Evolutionary conservation across 64 coral and sea anemone species (phyloP).

Genomic region (Astreopora myriophthalma): DNA sequence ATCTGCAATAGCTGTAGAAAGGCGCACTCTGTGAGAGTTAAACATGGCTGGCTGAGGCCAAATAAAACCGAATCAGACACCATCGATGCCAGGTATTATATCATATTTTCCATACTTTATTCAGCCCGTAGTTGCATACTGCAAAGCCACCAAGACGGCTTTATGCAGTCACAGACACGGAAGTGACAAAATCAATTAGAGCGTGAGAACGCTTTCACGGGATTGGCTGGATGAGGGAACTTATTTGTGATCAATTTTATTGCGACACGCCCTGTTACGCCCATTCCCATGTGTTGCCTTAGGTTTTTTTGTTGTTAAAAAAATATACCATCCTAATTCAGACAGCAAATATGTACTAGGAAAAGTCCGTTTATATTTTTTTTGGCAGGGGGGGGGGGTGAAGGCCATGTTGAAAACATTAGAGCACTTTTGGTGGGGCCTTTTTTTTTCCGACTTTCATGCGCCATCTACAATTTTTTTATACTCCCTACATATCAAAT

Average conservation of each 20-base stretch:
- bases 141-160: neutral
- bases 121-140: neutral
- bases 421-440: too few species aligned
- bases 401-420: too few species aligned
- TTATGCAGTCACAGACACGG: neutral
- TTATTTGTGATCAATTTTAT: neutral
- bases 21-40: neutral
- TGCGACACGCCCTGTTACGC: neutral
- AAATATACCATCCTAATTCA: neutral
- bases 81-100: neutral
- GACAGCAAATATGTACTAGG: neutral
- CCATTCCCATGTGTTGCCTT: too few species aligned
- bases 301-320: neutral
- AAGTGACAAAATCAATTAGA: neutral
- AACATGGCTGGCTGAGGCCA: neutral
- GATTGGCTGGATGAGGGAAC: neutral
- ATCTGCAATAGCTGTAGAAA: slow-evolving; percentile 1
- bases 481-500: too few species aligned
- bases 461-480: too few species aligned
- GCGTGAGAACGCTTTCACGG: neutral
- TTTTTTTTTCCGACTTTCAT: too few species aligned
- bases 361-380: neutral
- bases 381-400: neutral
- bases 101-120: neutral
- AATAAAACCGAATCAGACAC: neutral